Conservation (phyloP, 2,797 vertebrate genomes). For the Anomalospiza imberbis region DNA sequence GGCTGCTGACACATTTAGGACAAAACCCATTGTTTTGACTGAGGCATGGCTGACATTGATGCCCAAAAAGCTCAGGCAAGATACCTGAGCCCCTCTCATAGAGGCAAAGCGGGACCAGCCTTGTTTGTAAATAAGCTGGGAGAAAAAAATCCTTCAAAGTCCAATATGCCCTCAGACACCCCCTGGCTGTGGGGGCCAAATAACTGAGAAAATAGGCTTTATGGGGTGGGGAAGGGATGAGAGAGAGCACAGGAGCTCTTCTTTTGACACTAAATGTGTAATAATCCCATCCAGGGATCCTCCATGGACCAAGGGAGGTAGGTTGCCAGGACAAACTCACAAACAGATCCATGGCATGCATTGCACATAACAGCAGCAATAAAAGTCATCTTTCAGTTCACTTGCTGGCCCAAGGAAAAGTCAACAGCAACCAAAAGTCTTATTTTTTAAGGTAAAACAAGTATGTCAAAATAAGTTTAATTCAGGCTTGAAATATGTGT, state of each 20-base stretch:
- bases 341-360: not conserved
- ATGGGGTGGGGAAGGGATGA: not conserved
- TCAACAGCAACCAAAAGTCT: not conserved
- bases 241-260: not conserved
- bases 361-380: accelerated
- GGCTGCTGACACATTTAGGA: not conserved
- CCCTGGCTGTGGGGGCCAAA: not conserved
- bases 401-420: not conserved
- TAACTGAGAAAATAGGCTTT: not conserved
- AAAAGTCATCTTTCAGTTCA: not conserved
- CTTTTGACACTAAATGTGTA: not conserved
- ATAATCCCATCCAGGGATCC: not conserved
- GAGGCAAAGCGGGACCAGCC: not conserved
- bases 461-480: not conserved
- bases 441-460: not conserved
- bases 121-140: not conserved
- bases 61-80: not conserved
- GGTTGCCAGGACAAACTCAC: not conserved
- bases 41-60: accelerated
- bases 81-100: not conserved
- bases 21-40: not conserved
- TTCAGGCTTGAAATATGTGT: not conserved
- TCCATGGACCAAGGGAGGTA: not conserved
- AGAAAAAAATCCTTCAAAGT: not conserved
- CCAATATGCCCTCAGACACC: not conserved